Conservation (phyloP, 2,888 invertebrate species). For the Torymus aiolomorphi region DNA sequence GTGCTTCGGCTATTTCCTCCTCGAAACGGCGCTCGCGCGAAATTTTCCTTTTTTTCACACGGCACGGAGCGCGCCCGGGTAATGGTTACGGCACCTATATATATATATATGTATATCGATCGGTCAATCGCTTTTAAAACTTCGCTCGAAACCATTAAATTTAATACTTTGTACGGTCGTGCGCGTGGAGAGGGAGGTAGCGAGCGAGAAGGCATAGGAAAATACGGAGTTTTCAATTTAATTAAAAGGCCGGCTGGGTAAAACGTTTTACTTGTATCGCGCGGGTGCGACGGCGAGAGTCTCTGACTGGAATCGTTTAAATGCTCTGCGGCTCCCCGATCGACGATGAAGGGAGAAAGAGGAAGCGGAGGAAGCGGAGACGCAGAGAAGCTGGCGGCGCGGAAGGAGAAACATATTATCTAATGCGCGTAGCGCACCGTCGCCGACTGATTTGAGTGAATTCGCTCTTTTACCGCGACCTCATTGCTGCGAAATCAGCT, state of each 20-base stretch:
- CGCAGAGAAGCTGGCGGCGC: background rate
- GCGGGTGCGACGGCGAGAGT: too few species aligned
- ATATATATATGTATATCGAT: constrained; percentile 23
- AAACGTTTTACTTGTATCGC: constrained; percentile 54
- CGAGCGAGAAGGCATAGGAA: too few species aligned
- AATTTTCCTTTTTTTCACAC: constrained; percentile 18
- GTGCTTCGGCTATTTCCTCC: background rate
- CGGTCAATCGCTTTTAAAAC: constrained; percentile 40
- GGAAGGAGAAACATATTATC: constrained; percentile 31
- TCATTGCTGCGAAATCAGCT: too few species aligned
- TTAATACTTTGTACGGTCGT: constrained; percentile 43
- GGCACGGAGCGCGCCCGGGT: background rate
- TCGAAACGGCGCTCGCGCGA: background rate
- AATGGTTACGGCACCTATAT: background rate
- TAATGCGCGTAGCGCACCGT: constrained; percentile 19
- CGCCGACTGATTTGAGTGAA: constrained; percentile 39
- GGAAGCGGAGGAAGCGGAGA: background rate
- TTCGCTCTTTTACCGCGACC: background rate
- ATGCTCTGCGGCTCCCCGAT: background rate
- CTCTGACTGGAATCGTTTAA: constrained; percentile 25
- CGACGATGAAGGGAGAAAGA: too few species aligned
- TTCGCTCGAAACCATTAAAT: constrained; percentile 44
- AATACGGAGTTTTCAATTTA: constrained; percentile 43
- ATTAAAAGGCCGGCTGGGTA: constrained; percentile 43
- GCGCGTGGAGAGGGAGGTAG: background rate